Evolutionary conservation across 2,113 vertebrate species (phyloP), one percentile per base, ranked within the genome.

Genomic region (Delphinus delphis): DNA sequence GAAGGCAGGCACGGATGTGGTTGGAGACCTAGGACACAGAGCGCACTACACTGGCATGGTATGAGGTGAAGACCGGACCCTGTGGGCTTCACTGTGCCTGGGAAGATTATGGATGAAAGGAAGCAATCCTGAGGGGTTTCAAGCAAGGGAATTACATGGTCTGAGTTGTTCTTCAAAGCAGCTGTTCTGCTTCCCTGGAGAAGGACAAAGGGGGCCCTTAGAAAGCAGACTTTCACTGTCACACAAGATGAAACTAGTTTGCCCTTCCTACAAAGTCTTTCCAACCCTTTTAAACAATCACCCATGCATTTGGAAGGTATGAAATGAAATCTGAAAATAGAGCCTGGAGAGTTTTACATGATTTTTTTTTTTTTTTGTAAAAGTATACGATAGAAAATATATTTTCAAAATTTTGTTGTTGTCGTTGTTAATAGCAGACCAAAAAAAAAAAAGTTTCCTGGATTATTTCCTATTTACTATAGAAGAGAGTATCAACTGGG

Each of bases 21-120:
- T 3, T 1, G 17, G 26, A 28, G 26, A 36, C 11, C 33, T 5
- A 5, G 26, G 28, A 8, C 3, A 21, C 21, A 28, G 21, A 8
- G 6, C 17, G 0, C 3, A 6, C 13, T 23, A 25, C 0, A 10
- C 20, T 33, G 7, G 31, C 71, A 1, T 1, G 15, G 23, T 31
- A 21, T 47, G 2, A 28, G 36, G 36, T 2, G 6, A 15, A 25
- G 20, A 8, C 28, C 41, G 63, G 6, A 11, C 33, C 1, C 0
- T 0, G 8, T 5, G 8, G 33, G 63, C 9, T 9, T 55, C 25
- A 44, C 55, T 36, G 3, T 41, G 31, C 31, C 31, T n/a, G 62
- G 10, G 10, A 41, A 38, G 38, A n/a, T 25, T 0, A 0, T 1
- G 5, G 8, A 9, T 4, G 3, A 21, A 5, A 5, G 20, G 44